These are phyloP conservation scores for Caligus rogercresseyi DNA, from an alignment of 1,140 invertebrate genomes.

Conservation along the genomic window DNA sequence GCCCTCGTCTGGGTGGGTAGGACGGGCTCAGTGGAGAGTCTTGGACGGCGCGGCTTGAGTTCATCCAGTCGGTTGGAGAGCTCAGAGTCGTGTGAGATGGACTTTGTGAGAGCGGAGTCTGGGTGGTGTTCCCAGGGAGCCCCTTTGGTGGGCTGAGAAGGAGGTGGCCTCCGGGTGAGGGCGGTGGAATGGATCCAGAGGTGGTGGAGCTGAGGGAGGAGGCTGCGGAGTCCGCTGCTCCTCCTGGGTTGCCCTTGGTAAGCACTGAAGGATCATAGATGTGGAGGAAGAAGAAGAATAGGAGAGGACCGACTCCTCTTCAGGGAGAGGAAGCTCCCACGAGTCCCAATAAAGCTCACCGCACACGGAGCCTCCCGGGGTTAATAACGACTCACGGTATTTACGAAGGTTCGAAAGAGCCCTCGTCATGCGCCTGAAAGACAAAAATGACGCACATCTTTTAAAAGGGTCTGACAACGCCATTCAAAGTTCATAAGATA, in stretches of 20 bases:
- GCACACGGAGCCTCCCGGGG: conserved; percentile 30
- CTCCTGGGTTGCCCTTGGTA: background rate
- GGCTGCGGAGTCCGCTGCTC: conserved; percentile 9
- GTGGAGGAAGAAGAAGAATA: background rate
- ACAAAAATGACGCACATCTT: background rate
- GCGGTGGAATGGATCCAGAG: conserved; percentile 7
- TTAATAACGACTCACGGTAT: background rate
- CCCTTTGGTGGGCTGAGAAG: background rate
- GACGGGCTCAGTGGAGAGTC: background rate
- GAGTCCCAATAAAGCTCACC: conserved; percentile 71
- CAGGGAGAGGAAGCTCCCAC: conserved; percentile 42
- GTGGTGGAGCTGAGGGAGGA: conserved; percentile 5
- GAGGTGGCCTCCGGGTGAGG: conserved; percentile 1
- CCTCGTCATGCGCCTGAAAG: conserved; percentile 37
- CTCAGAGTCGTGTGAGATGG: conserved; percentile 78
- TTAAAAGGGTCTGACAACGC: background rate
- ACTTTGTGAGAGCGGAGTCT: conserved; percentile 52
- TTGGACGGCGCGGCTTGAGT: background rate
- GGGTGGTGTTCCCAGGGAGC: background rate
- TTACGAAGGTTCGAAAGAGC: conserved; percentile 26
- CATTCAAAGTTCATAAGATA: too few relatives aligned
- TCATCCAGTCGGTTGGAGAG: conserved; percentile 39
- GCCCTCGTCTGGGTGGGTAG: background rate
- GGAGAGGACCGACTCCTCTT: background rate
- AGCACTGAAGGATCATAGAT: background rate